Base-by-base conservation (phyloP, 2,888 invertebrate genomes). In the Pristionchus mayeri region DNA sequence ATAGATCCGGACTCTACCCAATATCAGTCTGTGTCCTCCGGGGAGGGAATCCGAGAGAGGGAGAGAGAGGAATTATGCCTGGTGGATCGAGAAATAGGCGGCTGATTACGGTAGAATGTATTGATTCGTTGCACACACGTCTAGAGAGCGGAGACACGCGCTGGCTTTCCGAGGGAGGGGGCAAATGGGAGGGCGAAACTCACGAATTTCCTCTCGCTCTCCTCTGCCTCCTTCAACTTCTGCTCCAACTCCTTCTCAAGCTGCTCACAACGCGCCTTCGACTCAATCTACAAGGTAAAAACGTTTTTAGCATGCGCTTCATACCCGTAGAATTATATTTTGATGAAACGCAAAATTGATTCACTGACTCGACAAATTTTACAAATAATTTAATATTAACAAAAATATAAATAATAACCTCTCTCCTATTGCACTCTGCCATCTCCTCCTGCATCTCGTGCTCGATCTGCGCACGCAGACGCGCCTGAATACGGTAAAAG, bases 361-460 rank as follows among this genome's bases (percentile, higher is more conserved):
- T 54, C n/a, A 21, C n/a, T 54, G 7, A 54, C n/a, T 54, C 21
- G 7, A 21, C 54, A 21, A 54, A 52, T 18, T 13, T 27, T 27
- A 6, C 57, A 13, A 44, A 57, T 3, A 57, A 24, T 57, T 7
- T 16, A 16, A 18, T 50, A 50, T 50, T 11, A 50, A 50, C 50
- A 18, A 50, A 54, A 54, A n/a, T 54, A 2, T n/a, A 54, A 54
- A 3, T n/a, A 54, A n/a, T 21, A 24, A 90, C 91, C 87, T 91
- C 91, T 85, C 90, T 83, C 86, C 87, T 88, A 71, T 87, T 93
- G 94, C 93, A 93, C 93, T 94, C 93, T 92, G 89, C 89, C 87
- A 91, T 86, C 79, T 92, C 92, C 48, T 90, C 88, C 34, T 89
- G 87, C 88, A 90, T 87, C 82, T 92, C 92, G 57, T 87, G 87